phyloP scores from a whole-genome alignment of 1,140 invertebrate genomes.

The Stegodyphus dumicola region DNA sequence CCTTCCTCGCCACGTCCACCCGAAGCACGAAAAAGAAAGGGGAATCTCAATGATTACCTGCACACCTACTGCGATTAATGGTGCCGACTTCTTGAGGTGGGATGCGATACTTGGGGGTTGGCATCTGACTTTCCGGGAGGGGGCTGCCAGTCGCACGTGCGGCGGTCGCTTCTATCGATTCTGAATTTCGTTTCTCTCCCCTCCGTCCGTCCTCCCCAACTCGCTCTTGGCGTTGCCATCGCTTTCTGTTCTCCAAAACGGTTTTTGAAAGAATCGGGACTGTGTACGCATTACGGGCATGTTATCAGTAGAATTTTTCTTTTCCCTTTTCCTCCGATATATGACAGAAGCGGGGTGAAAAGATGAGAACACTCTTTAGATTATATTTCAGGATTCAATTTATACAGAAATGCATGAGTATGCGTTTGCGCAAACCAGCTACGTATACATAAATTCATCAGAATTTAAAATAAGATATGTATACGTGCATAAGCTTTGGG shows the following conservation, averaged over 20 bases:
- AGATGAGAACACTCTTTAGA: not conserved
- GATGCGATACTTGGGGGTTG: constrained; percentile 48
- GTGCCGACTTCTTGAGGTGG: constrained; percentile 54
- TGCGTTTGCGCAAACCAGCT: no score
- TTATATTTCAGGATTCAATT: not conserved
- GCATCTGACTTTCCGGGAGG: constrained; percentile 2
- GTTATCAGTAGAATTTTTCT: not conserved
- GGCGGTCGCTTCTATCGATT: constrained; percentile 53
- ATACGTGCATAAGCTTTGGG: no score
- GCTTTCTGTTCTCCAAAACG: not conserved
- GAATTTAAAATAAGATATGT: no score
- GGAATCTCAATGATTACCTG: constrained; percentile 55
- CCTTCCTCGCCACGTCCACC: not conserved
- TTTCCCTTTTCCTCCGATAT: not conserved
- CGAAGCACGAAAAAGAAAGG: not conserved
- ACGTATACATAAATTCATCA: no score
- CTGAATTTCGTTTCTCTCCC: not conserved
- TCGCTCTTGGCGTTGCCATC: constrained; percentile 29
- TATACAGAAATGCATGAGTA: no score
- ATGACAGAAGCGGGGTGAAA: not conserved
- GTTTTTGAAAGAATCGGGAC: not conserved
- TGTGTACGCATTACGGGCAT: not conserved
- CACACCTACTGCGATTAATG: constrained; percentile 58
- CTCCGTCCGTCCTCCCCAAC: not conserved
- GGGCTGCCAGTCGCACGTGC: constrained; percentile 45